Base-by-base conservation (phyloP, 2,888 invertebrate species). In the Nematopogon swammerdamellus region DNA sequence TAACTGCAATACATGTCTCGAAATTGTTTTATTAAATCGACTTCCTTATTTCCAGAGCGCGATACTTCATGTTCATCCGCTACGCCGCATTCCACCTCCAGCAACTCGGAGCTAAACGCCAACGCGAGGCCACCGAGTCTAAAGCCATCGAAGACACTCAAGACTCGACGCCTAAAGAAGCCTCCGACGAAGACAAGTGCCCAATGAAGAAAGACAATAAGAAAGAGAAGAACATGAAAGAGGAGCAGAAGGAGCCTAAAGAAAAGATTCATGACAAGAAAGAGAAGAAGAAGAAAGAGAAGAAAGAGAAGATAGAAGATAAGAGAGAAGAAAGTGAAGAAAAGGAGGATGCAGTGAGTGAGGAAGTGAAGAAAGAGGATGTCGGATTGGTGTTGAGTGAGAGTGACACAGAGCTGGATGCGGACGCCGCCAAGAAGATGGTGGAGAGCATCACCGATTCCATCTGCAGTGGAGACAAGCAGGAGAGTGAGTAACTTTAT, bases 31-130 rank as follows among this genome's bases (percentile, higher is more conserved):
- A n/a, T n/a, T n/a, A n/a, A n/a, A n/a, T n/a, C n/a, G n/a, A n/a
- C 8, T 25, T 25, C 25, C 8, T 25, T 25, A 4, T 50, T 65
- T 64, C 48, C 56, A 80, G 80, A 61, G 85, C 92, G 42, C 87
- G 94, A 55, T 97, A 98, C 70, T 91, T 98, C 75, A 91, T 92
- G 81, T 98, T 98, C 68, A 95, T 98, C 54, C 93, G 96, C 59
- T 91, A 92, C 67, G 97, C 97, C 14, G 97, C 97, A 2, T 91
- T 90, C 68, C 95, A 97, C 72, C 83, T 98, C 55, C 97, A 98
- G 68, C 91, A 94, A 67, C 74, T 95, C 48, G 91, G 91, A 63
- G 66, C 87, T 56, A 85, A 87, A 65, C 86, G 87, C 60, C 80
- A 84, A 70, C 73, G 68, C 42, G 72, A 75, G 44, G 59, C 59